Conservation (phyloP, 30 jellyfish, hydroid and myxozoan species). For the Hydractinia echinata region DNA sequence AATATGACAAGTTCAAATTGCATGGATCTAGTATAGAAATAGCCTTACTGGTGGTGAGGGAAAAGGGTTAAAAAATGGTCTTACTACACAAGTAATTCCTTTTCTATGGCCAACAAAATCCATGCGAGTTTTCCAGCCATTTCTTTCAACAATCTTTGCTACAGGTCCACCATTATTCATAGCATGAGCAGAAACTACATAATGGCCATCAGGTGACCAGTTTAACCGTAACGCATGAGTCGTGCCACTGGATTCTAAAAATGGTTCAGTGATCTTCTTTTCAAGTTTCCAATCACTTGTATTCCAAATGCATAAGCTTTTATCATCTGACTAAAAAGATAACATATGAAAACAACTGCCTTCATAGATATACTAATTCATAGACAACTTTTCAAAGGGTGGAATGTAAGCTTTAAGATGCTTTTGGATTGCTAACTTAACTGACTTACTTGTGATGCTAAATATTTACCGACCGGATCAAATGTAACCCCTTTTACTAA, state of each 20-base stretch:
- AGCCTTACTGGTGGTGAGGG: too few relatives aligned
- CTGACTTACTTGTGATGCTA: conserved; percentile 90
- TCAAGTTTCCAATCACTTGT: conserved; percentile 75
- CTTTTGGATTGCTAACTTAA: neutral
- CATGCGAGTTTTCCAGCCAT: conserved; percentile 92
- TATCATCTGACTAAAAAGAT: conserved; percentile 82
- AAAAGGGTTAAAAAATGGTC: neutral
- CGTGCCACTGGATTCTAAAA: conserved; percentile 84
- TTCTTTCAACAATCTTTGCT: conserved; percentile 88
- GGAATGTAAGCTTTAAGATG: too few relatives aligned
- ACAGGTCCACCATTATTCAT: conserved; percentile 99
- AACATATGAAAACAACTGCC: neutral
- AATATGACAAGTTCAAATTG: too few relatives aligned
- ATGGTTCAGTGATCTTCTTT: conserved; percentile 79
- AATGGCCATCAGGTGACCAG: conserved; percentile 99
- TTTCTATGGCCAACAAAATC: conserved; percentile 98
- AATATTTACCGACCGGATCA: conserved; percentile 98
- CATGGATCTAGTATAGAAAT: too few relatives aligned
- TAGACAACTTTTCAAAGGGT: too few relatives aligned
- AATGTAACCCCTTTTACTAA: conserved; percentile 97
- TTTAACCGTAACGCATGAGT: conserved; percentile 87
- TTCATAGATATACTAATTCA: neutral
- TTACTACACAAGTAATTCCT: conserved; percentile 94
- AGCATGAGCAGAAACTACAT: conserved; percentile 95
- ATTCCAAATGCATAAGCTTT: conserved; percentile 80